phyloP scores from a whole-genome alignment of 1,140 invertebrate genomes.

The Atta cephalotes region DNA sequence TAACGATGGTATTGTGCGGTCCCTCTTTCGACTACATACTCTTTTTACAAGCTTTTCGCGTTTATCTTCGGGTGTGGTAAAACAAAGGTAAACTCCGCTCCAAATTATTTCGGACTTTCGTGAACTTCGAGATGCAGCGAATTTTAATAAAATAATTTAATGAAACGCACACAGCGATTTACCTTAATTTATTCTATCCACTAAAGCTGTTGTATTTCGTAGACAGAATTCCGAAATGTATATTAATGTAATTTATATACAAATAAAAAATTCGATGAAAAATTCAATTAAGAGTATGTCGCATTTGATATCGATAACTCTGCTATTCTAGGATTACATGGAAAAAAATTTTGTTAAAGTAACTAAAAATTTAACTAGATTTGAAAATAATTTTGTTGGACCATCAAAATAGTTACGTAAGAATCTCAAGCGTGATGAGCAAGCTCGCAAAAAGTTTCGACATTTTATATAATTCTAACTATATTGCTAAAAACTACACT shows the following conservation, averaged over 20 bases:
- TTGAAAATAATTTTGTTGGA: too few species aligned
- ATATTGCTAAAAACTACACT: too few species aligned
- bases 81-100: constrained; percentile 32
- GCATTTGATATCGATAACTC: neutral
- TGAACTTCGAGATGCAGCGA: neutral
- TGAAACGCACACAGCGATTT: constrained; percentile 10
- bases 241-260: neutral
- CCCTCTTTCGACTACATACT: constrained; percentile 69
- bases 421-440: too few species aligned
- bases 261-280: neutral
- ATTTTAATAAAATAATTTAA: constrained; percentile 36
- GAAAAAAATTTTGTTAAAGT: too few species aligned
- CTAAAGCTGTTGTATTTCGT: neutral
- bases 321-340: neutral
- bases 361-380: too few species aligned
- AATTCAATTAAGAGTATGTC: neutral
- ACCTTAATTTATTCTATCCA: neutral
- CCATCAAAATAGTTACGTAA: too few species aligned
- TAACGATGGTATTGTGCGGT: constrained; percentile 79
- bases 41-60: constrained; percentile 61
- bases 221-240: neutral
- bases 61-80: constrained; percentile 44
- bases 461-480: too few species aligned
- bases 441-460: too few species aligned
- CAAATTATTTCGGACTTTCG: neutral